Evolutionary conservation across 2,888 invertebrate genomes (phyloP).

Genomic region (Blera fallax): DNA sequence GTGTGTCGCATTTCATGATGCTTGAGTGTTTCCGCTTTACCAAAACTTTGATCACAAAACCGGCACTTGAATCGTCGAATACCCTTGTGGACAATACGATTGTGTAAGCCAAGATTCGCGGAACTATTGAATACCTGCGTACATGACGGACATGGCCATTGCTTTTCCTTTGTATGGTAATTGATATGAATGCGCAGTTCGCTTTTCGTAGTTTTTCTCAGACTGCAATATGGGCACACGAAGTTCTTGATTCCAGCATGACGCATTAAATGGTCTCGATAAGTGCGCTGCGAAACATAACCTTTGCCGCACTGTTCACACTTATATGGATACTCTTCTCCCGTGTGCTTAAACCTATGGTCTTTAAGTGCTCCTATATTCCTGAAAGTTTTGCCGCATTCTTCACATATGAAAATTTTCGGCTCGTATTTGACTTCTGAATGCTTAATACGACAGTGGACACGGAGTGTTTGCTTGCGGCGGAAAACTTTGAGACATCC

Average conservation of each 20-base stretch:
- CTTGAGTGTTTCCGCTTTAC: conserved; percentile 75
- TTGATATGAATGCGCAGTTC: conserved; percentile 75
- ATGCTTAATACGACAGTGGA: conserved; percentile 79
- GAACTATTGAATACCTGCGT: conserved; percentile 74
- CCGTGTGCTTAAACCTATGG: conserved; percentile 76
- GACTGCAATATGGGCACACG: conserved; percentile 76
- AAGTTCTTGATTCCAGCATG: conserved; percentile 75
- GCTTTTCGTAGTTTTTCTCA: conserved; percentile 74
- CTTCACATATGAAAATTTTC: conserved; percentile 76
- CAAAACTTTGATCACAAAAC: conserved; percentile 75
- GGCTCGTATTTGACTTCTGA: conserved; percentile 74
- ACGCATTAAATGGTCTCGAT: conserved; percentile 76
- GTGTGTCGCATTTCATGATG: conserved; percentile 76
- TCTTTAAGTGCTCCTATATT: conserved; percentile 79
- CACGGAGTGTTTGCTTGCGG: conserved; percentile 78
- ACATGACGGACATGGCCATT: conserved; percentile 74
- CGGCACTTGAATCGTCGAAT: conserved; percentile 74
- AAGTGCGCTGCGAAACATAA: conserved; percentile 73
- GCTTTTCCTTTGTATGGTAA: conserved; percentile 74
- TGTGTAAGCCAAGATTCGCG: conserved; percentile 74
- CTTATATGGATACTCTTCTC: conserved; percentile 74
- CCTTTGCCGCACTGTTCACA: conserved; percentile 78
- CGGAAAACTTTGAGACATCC: conserved; percentile 78
- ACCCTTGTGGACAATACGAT: conserved; percentile 75
- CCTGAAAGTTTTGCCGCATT: conserved; percentile 79